These are phyloP conservation scores for Agrochola lychnidis DNA, from an alignment of 2,888 invertebrate genomes.

Conservation along the genomic window DNA sequence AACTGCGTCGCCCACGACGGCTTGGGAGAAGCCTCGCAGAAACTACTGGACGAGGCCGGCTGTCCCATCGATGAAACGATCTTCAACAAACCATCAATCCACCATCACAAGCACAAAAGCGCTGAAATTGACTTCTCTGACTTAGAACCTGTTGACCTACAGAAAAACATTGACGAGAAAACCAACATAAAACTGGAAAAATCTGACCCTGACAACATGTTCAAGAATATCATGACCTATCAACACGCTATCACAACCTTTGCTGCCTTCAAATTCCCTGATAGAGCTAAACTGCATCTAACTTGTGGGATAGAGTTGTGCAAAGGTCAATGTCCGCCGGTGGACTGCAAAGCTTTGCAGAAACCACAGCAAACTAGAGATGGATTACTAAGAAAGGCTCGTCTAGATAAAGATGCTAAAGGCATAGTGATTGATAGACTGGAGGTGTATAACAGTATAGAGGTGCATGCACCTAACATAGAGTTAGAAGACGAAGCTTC, in stretches of 20 bases:
- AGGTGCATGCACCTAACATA: constrained; percentile 94
- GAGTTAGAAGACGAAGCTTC: constrained; percentile 92
- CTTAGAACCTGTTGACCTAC: constrained; percentile 79
- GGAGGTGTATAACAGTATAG: constrained; percentile 95
- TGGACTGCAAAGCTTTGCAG: constrained; percentile 87
- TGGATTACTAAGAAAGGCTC: constrained; percentile 84
- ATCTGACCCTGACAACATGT: constrained; percentile 82
- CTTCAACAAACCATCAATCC: constrained; percentile 89
- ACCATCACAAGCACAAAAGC: constrained; percentile 82
- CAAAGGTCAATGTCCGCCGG: constrained; percentile 92
- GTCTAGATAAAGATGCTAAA: constrained; percentile 88
- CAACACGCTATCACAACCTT: constrained; percentile 92
- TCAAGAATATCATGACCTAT: constrained; percentile 88
- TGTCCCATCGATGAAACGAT: constrained; percentile 93
- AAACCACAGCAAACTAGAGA: constrained; percentile 87
- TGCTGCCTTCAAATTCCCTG: constrained; percentile 96
- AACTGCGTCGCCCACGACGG: constrained; percentile 95
- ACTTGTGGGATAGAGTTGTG: constrained; percentile 95
- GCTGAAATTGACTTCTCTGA: constrained; percentile 84
- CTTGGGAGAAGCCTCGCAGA: constrained; percentile 93
- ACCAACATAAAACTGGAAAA: constrained; percentile 77
- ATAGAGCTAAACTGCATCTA: constrained; percentile 94
- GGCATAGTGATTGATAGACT: constrained; percentile 92
- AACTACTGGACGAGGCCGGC: constrained; percentile 93
- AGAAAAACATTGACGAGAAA: constrained; percentile 80